Base-by-base conservation (phyloP, 2,113 vertebrate genomes). In the Lagopus leucura region DNA sequence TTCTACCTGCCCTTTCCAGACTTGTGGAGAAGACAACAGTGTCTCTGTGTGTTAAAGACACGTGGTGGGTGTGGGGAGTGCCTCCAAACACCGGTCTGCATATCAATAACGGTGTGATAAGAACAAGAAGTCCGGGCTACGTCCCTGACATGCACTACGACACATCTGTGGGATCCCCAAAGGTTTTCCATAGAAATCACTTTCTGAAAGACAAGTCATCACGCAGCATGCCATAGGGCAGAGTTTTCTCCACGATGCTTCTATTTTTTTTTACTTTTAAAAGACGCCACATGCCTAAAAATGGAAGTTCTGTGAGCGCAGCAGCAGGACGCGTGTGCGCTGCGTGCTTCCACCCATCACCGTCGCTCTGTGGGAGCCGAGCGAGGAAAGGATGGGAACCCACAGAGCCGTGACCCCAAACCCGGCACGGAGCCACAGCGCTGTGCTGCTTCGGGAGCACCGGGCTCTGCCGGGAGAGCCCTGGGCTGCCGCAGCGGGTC, bases 41-140 rank as follows among this genome's bases (percentile, higher is more conserved):
- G 66, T 5, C 28, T 90, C 34, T 27, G 8, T 2, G 32, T 30
- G 54, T 94, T 92, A 89, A 87, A 63, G 63, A 21, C 36, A 66
- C 43, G 13, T 10, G 58, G 43, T 18, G 38, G 71, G 79, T 93
- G 89, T 94, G 54, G 91, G 90, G 81, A 91, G 19, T 93, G 91
- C 81, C 92, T 93, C 81, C 54, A 82, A 82, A 87, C 64, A 70
- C 5, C 3, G 36, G 25, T 28, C 52, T 82, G 81, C 91, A 77
- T 95, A 94, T 91, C 95, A 94, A 93, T 90, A 90, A 93, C 89
- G 19, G 70, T 42, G 83, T 36, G 86, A 92, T 76, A 92, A 94
- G 93, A 92, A 79, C 73, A 88, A 93, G 94, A 92, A 76, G 48
- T 64, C 19, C 22, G 0, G 40, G 61, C 45, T 61, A 25, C 30